These are phyloP conservation scores for Nilaparvata lugens DNA, from an alignment of 1,140 invertebrate genomes.

Conservation along the genomic window DNA sequence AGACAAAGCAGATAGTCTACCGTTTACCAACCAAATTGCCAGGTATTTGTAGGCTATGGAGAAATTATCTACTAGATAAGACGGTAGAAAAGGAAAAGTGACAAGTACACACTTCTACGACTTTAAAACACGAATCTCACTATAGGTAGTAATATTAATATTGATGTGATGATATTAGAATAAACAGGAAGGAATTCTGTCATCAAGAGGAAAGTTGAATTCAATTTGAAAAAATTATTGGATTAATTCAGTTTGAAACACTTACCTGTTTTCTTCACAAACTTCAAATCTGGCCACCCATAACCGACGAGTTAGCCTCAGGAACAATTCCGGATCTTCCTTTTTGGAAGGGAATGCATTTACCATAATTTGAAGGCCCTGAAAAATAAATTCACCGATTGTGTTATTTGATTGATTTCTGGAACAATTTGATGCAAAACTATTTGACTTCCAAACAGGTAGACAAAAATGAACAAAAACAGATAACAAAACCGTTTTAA, in stretches of 20 bases:
- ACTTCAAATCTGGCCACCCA: slow-evolving; percentile 73
- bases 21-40: too few relatives aligned
- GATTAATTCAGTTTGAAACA: neutral
- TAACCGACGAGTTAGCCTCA: slow-evolving; percentile 55
- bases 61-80: too few relatives aligned
- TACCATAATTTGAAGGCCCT: slow-evolving; percentile 55
- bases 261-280: slow-evolving; percentile 52
- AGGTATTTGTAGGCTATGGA: too few relatives aligned
- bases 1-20: too few relatives aligned
- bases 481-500: too few relatives aligned
- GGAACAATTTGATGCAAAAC: neutral
- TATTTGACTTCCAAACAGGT: neutral
- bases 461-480: neutral
- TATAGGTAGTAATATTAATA: neutral
- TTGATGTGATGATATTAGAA: too few relatives aligned
- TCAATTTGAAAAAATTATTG: slow-evolving; percentile 2
- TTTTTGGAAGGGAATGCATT: slow-evolving; percentile 53
- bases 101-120: too few relatives aligned
- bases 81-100: too few relatives aligned
- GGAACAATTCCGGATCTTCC: slow-evolving; percentile 44
- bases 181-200: too few relatives aligned
- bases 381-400: slow-evolving; percentile 21
- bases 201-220: too few relatives aligned
- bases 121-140: too few relatives aligned
- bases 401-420: too few relatives aligned